Percentiles rank a stretch among this genome's conserved stretches.
These are phyloP conservation scores for Heliconius erato DNA, from an alignment of 2,888 invertebrate genomes.

Conservation along the genomic window DNA sequence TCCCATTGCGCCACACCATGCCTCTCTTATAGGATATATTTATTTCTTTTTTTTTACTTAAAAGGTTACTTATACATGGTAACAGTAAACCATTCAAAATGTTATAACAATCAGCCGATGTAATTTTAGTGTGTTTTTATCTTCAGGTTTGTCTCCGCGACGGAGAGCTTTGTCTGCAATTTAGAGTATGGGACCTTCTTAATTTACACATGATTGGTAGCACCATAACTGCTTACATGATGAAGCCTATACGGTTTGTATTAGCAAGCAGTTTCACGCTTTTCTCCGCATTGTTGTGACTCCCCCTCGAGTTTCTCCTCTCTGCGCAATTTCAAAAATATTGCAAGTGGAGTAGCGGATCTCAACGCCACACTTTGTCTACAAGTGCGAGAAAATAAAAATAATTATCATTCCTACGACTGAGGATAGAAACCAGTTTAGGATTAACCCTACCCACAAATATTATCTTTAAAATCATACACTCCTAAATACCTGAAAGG, in stretches of 20 bases:
- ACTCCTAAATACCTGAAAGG: too few species aligned
- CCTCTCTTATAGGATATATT: too few species aligned
- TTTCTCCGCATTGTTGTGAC: too few species aligned
- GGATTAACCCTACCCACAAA: too few species aligned
- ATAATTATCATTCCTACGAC: background rate
- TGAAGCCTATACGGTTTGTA: constrained; percentile 82
- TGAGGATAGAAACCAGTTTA: too few species aligned
- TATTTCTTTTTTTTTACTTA: too few species aligned
- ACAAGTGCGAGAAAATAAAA: background rate
- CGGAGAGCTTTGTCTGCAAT: constrained; percentile 91
- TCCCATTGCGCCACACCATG: too few species aligned
- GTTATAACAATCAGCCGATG: background rate
- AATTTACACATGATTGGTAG: constrained; percentile 93
- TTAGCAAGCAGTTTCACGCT: background rate
- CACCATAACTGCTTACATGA: constrained; percentile 89
- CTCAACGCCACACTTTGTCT: background rate
- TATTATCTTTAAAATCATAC: too few species aligned
- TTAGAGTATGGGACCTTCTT: constrained; percentile 92
- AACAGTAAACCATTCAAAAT: too few species aligned
- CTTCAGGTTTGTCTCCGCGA: constrained; percentile 91
- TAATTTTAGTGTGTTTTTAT: background rate
- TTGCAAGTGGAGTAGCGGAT: background rate
- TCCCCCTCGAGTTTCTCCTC: background rate
- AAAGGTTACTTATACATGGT: background rate
- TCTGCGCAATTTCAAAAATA: too few species aligned